phyloP scores from a whole-genome alignment of 2,888 invertebrate genomes.

The Calliscelio sp. region DNA sequence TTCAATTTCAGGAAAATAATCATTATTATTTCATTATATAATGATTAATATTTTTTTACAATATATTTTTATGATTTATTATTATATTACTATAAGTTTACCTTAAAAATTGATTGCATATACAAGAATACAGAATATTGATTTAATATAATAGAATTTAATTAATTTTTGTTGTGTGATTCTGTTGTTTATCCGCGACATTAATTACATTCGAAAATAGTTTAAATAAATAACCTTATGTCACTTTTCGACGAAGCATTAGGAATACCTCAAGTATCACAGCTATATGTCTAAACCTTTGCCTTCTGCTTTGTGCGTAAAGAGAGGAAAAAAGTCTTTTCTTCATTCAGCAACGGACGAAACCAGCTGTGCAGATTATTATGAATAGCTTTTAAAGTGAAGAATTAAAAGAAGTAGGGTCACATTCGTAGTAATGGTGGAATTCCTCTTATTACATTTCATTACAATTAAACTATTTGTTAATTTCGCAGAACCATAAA shows the following conservation, averaged over 20 bases:
- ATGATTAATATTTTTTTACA: too few relatives aligned
- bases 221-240: slow-evolving; percentile 17
- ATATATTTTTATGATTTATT: too few relatives aligned
- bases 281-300: slow-evolving; percentile 39
- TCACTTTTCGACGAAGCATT: slow-evolving; percentile 48
- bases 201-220: slow-evolving; percentile 24
- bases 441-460: slow-evolving; percentile 61
- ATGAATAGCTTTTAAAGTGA: slow-evolving; percentile 57
- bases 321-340: slow-evolving; percentile 61
- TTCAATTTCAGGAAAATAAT: too few relatives aligned
- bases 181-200: background rate
- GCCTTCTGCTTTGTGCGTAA: slow-evolving; percentile 25
- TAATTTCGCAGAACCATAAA: slow-evolving; percentile 67
- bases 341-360: slow-evolving; percentile 58
- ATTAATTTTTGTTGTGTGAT: too few relatives aligned
- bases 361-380: slow-evolving; percentile 65
- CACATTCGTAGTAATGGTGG: slow-evolving; percentile 36
- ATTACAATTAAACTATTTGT: slow-evolving; percentile 58
- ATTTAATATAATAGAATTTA: too few relatives aligned
- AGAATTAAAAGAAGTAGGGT: slow-evolving; percentile 64
- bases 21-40: too few relatives aligned
- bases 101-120: too few relatives aligned
- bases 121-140: too few relatives aligned
- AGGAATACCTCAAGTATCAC: slow-evolving; percentile 33
- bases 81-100: too few relatives aligned